Conservation (phyloP, 2,888 invertebrate species). For the Drosophila quasianomalipes region DNA sequence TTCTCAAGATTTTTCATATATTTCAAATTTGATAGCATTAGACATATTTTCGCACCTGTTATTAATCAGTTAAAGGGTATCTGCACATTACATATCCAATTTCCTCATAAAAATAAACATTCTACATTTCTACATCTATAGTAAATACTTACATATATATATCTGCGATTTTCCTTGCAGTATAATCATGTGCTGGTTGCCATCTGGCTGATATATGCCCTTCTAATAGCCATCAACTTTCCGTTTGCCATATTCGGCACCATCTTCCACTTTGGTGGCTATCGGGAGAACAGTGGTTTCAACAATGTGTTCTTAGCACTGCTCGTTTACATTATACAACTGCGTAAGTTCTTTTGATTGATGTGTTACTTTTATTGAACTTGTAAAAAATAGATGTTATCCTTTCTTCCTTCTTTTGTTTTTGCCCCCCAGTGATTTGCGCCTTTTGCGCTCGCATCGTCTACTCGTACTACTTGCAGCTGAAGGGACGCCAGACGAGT, state of each 20-base stretch:
- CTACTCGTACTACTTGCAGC: constrained; percentile 70
- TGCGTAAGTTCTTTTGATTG: constrained; percentile 60
- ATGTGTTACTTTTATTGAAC: not conserved
- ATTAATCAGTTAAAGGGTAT: not conserved
- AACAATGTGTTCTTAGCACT: constrained; percentile 59
- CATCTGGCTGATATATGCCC: constrained; percentile 69
- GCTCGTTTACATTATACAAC: constrained; percentile 51
- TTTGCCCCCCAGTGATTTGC: constrained; percentile 47
- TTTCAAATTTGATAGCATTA: not conserved
- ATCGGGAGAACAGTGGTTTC: constrained; percentile 56
- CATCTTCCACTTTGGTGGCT: constrained; percentile 76
- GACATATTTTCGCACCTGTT: not conserved
- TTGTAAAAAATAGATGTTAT: not conserved
- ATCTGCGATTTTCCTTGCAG: constrained; percentile 36
- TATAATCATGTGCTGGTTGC: constrained; percentile 57
- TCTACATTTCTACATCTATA: not conserved
- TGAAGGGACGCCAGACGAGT: constrained; percentile 58
- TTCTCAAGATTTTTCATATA: not conserved
- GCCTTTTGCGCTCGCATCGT: constrained; percentile 68
- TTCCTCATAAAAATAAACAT: not conserved
- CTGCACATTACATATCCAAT: not conserved
- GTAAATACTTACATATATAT: not conserved
- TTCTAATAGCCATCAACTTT: constrained; percentile 63
- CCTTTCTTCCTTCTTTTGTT: not conserved
- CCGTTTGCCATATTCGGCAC: constrained; percentile 72